A percentile compares a stretch with the other conserved stretches of the same genome.
phyloP scores from a whole-genome alignment of 92 coral and sea anemone species.

The Paragorgia papillata region DNA sequence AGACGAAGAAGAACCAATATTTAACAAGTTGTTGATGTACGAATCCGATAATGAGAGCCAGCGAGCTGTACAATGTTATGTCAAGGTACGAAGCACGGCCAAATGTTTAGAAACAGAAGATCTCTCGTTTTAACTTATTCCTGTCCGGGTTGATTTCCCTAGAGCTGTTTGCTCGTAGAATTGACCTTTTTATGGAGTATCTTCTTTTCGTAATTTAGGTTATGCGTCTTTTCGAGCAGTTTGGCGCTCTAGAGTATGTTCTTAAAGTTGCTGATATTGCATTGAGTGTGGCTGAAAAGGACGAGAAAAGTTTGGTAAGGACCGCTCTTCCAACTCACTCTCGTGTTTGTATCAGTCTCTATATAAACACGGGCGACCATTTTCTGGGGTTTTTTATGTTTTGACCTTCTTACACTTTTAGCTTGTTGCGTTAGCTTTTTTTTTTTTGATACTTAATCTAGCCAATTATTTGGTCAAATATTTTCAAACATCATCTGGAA shows the following conservation, averaged over 20 bases:
- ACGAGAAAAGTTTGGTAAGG: constrained; percentile 87
- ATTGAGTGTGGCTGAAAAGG: constrained; percentile 70
- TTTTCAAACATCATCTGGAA: constrained; percentile 94
- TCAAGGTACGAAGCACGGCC: constrained; percentile 65
- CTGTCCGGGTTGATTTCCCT: too few species aligned
- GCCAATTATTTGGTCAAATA: constrained; percentile 96
- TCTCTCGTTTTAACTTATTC: neutral
- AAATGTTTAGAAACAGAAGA: neutral
- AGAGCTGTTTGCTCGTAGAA: too few species aligned
- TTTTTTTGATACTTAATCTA: constrained; percentile 1
- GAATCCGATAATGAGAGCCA: constrained; percentile 60
- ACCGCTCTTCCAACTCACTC: neutral
- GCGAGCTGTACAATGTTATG: constrained; percentile 78
- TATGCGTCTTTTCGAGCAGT: constrained; percentile 95
- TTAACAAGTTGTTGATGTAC: constrained; percentile 72
- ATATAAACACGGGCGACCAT: too few species aligned
- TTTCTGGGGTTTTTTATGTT: neutral
- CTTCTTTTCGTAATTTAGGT: constrained; percentile 53
- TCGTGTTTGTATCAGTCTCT: too few species aligned
- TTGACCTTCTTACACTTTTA: too few species aligned
- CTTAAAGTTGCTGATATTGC: constrained; percentile 82
- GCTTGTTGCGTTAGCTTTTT: neutral
- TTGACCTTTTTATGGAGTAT: too few species aligned
- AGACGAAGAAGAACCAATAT: constrained; percentile 56
- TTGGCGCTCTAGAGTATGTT: constrained; percentile 88